These are phyloP conservation scores for Glyphotaelius pellucidus DNA, from an alignment of 2,888 invertebrate genomes.

Conservation along the genomic window DNA sequence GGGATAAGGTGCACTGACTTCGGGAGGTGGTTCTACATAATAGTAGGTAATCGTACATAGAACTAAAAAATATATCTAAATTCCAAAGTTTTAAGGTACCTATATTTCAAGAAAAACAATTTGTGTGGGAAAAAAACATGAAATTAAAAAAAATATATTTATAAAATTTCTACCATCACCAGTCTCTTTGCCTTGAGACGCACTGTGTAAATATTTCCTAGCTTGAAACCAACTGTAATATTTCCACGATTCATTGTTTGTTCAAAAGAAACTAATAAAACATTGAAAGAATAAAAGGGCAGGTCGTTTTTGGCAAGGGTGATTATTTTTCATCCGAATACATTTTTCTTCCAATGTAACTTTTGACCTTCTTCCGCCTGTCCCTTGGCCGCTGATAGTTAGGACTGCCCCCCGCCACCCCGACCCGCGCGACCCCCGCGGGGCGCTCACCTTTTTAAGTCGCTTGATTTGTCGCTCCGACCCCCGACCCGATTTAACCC, in stretches of 20 bases:
- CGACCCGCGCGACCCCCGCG: not conserved
- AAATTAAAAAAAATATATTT: no score
- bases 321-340: not conserved
- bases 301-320: not conserved
- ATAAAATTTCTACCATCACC: no score
- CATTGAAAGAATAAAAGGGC: not conserved
- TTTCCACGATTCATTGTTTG: not conserved
- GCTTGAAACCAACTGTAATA: not conserved
- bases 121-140: no score
- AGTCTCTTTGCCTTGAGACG: no score
- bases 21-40: no score
- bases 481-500: slow-evolving; percentile 55
- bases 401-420: not conserved
- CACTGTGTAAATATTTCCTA: not conserved
- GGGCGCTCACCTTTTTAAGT: slow-evolving; percentile 57
- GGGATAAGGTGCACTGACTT: no score
- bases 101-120: no score
- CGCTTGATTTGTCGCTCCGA: slow-evolving; percentile 55
- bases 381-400: slow-evolving; percentile 2
- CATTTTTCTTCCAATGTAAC: not conserved
- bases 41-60: no score
- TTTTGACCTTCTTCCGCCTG: not conserved
- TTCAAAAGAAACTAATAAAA: not conserved
- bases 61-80: no score
- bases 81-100: no score